phyloP scores from a whole-genome alignment of 2,888 invertebrate species.

The Taenaris catops region DNA sequence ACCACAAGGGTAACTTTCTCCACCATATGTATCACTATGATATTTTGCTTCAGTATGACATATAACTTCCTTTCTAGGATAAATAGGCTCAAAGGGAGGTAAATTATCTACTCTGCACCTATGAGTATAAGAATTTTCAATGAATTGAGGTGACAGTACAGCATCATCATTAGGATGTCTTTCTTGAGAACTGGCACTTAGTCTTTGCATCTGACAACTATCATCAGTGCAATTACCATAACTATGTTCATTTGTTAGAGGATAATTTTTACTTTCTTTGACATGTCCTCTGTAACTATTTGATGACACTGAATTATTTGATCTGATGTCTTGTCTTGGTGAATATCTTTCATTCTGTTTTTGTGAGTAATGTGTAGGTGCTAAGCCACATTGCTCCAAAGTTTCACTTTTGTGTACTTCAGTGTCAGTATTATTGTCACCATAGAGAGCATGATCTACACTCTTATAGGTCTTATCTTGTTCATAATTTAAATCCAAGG shows the following conservation, averaged over 20 bases:
- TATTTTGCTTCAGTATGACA: slow-evolving; percentile 58
- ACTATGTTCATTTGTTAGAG: slow-evolving; percentile 43
- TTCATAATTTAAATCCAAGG: slow-evolving; percentile 65
- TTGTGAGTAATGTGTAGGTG: slow-evolving; percentile 43
- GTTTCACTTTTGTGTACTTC: slow-evolving; percentile 50
- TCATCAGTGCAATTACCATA: slow-evolving; percentile 56
- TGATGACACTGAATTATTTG: slow-evolving; percentile 39
- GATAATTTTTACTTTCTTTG: slow-evolving; percentile 49
- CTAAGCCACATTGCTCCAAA: slow-evolving; percentile 43
- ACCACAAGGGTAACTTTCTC: slow-evolving; percentile 53
- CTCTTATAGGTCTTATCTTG: slow-evolving; percentile 72
- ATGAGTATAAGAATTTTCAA: slow-evolving; percentile 46
- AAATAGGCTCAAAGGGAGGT: slow-evolving; percentile 51
- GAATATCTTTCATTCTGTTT: slow-evolving; percentile 59
- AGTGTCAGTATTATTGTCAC: slow-evolving; percentile 53
- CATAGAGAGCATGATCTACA: slow-evolving; percentile 71
- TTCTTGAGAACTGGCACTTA: slow-evolving; percentile 63
- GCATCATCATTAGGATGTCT: slow-evolving; percentile 55
- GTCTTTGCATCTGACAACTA: slow-evolving; percentile 55
- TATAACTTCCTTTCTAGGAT: slow-evolving; percentile 50
- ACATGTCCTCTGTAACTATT: slow-evolving; percentile 45
- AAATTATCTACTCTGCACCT: slow-evolving; percentile 48
- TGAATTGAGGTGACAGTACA: slow-evolving; percentile 51
- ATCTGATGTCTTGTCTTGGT: slow-evolving; percentile 53
- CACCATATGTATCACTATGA: slow-evolving; percentile 57